Percentiles rank a stretch among this genome's conserved stretches.
phyloP scores from a whole-genome alignment of 2,113 vertebrate genomes.

The Kryptolebias marmoratus region DNA sequence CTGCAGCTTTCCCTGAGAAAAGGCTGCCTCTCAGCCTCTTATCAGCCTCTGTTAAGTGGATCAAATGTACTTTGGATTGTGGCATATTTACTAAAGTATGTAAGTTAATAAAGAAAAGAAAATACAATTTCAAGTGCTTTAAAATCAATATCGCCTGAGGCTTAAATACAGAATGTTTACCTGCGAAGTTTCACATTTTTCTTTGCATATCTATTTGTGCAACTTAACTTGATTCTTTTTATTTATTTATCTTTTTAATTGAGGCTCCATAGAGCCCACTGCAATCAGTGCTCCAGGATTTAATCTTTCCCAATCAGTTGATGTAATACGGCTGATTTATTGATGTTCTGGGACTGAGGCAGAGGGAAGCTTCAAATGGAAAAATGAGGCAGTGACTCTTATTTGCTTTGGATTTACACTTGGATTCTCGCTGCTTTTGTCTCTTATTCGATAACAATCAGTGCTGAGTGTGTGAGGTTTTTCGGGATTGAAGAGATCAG shows the following conservation, averaged over 20 bases:
- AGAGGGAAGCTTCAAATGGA: background rate
- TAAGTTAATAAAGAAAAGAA: no score
- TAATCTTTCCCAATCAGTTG: background rate
- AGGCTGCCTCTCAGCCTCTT: background rate
- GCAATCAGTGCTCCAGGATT: background rate
- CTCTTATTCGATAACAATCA: conserved; percentile 19
- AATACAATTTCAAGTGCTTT: background rate
- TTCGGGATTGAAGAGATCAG: conserved; percentile 37
- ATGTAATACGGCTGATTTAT: background rate
- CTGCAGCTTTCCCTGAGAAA: background rate
- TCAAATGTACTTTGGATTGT: background rate
- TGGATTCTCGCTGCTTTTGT: conserved; percentile 7
- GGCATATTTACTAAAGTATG: background rate
- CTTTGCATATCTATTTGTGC: no score
- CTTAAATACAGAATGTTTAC: background rate
- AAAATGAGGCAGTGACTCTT: background rate
- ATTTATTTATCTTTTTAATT: no score
- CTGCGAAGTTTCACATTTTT: background rate
- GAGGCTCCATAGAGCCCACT: background rate
- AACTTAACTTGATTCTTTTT: no score
- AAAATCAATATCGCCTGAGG: background rate
- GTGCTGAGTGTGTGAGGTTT: conserved; percentile 20
- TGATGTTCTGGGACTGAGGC: background rate
- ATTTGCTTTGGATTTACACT: background rate
- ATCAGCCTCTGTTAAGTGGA: background rate